Base-by-base conservation (phyloP, 2,888 invertebrate genomes). In the Lasioglossum calceatum region DNA sequence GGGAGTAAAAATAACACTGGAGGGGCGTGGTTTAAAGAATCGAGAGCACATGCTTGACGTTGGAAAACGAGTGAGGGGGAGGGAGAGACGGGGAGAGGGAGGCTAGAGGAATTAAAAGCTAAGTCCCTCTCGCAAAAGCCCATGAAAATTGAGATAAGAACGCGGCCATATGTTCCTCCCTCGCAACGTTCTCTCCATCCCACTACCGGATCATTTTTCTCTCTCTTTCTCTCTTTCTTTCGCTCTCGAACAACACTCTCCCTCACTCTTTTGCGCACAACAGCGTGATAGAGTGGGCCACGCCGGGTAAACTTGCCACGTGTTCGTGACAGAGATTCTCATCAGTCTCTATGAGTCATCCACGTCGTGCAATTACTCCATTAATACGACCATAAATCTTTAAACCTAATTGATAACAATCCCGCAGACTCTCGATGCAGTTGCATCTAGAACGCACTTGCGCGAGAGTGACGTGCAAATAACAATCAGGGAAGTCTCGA, bases 71-170 rank as follows among this genome's bases (percentile, higher is more conserved):
- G 64, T 3, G 32, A 32, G 27, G 5, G 27, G 7, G 27, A 27
- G 27, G 32, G 64, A 16, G 64, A 19, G 5, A 19, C 16, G 7
- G 64, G 1, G 32, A 64, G 64, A 64, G 64, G 16, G 64, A 64
- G 50, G 72, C 44, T 32, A 32, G 50, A 16, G 71, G 36, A 79
- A 81, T 86, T 72, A 86, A 86, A 86, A 79, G 67, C 44, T 39
- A 27, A 81, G 74, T 64, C 82, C 67, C 64, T 70, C 16, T 78
- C 44, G 67, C 77, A 32, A 87, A 82, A 84, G 77, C 77, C 81
- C 81, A 84, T 77, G 79, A 79, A 87, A 87, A 79, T 74, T 77
- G 70, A 87, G 74, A 87, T 87, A 84, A 87, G 81, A 84, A 81
- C 71, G 61, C 75, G 44, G 79, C 82, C 87, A 87, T 87, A 82